Evolutionary conservation across 2,888 invertebrate genomes (phyloP), one percentile per base, ranked within the genome.

Genomic region (Pammene fasciana): DNA sequence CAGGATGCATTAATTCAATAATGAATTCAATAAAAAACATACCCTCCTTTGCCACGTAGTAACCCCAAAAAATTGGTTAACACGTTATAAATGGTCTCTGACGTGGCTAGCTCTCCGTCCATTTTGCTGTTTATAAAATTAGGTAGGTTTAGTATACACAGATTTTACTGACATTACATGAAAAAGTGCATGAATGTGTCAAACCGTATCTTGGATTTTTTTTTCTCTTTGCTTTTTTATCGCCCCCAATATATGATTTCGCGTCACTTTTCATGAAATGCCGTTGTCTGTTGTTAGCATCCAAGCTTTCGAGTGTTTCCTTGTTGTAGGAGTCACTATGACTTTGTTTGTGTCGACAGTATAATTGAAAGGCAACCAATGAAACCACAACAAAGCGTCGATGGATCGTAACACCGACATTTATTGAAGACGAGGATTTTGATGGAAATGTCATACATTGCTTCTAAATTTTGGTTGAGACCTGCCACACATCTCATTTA

Each of bases 371-470:
- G n/a, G 36, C 48, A 36, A 61, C 36, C 48, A 16, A 36, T 61
- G 50, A 46, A 61, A 48, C 48, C 48, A 9, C 48, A 50, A 61
- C 8, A 48, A 36, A 9, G 11, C 16, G 38, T 61, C n/a, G 45
- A 45, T 34, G 45, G 45, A 45, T 34, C n/a, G 26, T 45, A 45
- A 46, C 11, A 38, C 16, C 16, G 38, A 38, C 61, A 50, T 50
- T 61, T 45, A 59, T 59, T 50, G 61, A 61, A 18, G 46, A 46
- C 34, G 26, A 26, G 45, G 13, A 61, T 61, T 61, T 38, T 13
- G 50, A 48, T 38, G 48, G 48, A 50, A 16, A 60, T 43, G 43
- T 57, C 57, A 43, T n/a, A 16, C 41, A 5, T 57, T 43, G 9
- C 0, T 18, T 16, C 7, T 41, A 6, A 34, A 11, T 14, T 14